Evolutionary conservation across 2,113 vertebrate genomes (phyloP).

Genomic region (Mesitornis unicolor): DNA sequence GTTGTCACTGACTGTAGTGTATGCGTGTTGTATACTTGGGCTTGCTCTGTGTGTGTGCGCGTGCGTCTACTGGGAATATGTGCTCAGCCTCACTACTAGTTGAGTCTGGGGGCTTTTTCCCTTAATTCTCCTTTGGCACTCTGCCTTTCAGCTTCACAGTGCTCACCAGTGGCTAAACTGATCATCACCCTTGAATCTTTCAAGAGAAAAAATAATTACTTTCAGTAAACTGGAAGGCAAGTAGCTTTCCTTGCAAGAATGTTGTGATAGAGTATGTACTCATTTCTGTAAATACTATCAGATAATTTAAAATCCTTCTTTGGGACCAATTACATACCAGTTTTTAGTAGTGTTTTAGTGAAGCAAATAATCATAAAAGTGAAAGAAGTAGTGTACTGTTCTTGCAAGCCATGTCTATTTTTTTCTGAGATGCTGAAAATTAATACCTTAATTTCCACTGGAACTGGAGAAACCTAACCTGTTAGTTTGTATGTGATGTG

Average conservation of each 20-base stretch:
- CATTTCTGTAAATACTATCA: not conserved
- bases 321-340: not conserved
- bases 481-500: not conserved
- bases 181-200: not conserved
- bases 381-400: not conserved
- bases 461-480: not conserved
- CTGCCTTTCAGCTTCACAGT: not conserved
- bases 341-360: not conserved
- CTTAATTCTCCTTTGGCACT: not conserved
- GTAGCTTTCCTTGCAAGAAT: not conserved
- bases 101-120: not conserved
- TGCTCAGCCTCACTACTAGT: not conserved
- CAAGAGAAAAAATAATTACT: not conserved
- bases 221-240: not conserved
- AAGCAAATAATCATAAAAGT: not conserved
- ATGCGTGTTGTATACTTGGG: rapidly evolving
- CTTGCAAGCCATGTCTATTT: not conserved
- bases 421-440: not conserved
- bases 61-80: not conserved
- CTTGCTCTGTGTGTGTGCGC: not conserved
- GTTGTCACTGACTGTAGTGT: not conserved
- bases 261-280: not conserved
- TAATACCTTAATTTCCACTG: not conserved
- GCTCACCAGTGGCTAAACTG: not conserved
- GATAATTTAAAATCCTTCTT: not conserved